These are phyloP conservation scores for Dione vanillae DNA, from an alignment of 2,888 invertebrate genomes.

Conservation along the genomic window DNA sequence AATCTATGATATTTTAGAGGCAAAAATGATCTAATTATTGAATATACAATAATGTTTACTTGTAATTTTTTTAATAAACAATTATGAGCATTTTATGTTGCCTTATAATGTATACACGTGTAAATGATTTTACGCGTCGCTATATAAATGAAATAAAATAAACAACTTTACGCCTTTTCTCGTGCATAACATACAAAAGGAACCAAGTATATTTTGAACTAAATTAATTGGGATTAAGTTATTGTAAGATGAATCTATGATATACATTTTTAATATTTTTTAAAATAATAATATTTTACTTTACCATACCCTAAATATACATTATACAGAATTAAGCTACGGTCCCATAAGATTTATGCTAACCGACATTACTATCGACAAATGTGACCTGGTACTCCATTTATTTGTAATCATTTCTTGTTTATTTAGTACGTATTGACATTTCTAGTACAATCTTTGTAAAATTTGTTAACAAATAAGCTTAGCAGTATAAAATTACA, in stretches of 20 bases:
- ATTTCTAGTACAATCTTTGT: not conserved
- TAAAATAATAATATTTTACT: not conserved
- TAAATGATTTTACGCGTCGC: no score
- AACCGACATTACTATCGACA: constrained; percentile 51
- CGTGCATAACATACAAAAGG: no score
- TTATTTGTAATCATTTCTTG: constrained; percentile 16
- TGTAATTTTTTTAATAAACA: no score
- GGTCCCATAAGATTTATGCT: constrained; percentile 58
- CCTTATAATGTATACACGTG: no score
- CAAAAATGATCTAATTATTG: constrained; percentile 3
- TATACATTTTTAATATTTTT: no score
- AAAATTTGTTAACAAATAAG: not conserved
- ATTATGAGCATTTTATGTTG: no score
- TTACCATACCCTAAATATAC: not conserved
- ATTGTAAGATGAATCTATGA: no score
- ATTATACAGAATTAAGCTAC: constrained; percentile 35
- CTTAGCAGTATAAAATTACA: not conserved
- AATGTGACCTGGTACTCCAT: constrained; percentile 51
- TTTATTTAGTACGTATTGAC: constrained; percentile 4
- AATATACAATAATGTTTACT: no score
- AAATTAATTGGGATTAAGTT: no score
- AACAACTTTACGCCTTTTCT: no score
- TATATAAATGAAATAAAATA: no score
- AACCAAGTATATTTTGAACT: no score
- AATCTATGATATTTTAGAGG: constrained; percentile 14